Percentiles rank a stretch among this genome's conserved stretches.
Evolutionary conservation across 2,888 invertebrate species (phyloP).

Genomic region (Volucella bombylans): DNA sequence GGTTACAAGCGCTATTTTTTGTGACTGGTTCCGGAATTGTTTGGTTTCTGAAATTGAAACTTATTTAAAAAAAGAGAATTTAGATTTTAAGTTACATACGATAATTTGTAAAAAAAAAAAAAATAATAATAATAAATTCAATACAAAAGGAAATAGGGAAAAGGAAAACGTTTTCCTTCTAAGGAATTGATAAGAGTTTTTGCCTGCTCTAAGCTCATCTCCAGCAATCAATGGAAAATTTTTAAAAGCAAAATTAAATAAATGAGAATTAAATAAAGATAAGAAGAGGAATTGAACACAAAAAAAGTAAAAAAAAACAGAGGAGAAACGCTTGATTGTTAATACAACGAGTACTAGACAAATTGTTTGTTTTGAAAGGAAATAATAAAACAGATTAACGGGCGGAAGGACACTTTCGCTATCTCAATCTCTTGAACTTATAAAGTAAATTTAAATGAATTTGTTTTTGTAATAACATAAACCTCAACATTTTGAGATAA

Average conservation of each 20-base stretch:
- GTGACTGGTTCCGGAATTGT: no score
- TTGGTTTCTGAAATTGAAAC: no score
- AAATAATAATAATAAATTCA: not conserved
- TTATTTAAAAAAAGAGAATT: no score
- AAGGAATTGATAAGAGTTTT: no score
- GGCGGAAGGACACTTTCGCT: constrained; percentile 72
- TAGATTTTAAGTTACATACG: not conserved
- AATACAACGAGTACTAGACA: not conserved
- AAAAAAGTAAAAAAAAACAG: constrained; percentile 1
- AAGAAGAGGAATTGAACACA: constrained; percentile 2
- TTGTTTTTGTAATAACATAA: no score
- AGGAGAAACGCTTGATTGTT: constrained; percentile 3
- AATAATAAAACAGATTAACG: constrained; percentile 56
- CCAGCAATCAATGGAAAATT: not conserved
- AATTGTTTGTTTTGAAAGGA: constrained; percentile 16
- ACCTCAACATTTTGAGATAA: no score
- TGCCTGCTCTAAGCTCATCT: no score
- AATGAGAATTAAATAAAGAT: not conserved
- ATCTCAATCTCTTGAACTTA: constrained; percentile 68
- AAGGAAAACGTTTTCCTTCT: not conserved
- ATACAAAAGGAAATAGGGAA: constrained; percentile 1
- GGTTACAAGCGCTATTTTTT: no score
- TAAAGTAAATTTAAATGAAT: no score
- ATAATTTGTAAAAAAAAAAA: constrained; percentile 9
- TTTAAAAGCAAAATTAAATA: constrained; percentile 3